Conservation (phyloP, 2,113 vertebrate species). For the Alligator sinensis region DNA sequence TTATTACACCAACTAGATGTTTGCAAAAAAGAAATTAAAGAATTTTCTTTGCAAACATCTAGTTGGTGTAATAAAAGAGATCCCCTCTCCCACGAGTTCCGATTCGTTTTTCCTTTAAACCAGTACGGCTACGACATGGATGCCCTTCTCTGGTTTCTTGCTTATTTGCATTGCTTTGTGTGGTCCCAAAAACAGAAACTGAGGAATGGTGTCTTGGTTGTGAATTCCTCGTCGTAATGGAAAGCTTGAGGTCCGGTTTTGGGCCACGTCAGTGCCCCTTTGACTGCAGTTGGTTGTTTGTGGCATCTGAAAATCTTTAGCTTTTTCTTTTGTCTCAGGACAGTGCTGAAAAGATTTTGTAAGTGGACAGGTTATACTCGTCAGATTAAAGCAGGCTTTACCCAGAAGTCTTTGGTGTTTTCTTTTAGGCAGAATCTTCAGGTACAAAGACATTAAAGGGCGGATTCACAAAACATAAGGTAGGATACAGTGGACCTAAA, state of each 20-base stretch:
- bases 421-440: slow-evolving; percentile 80
- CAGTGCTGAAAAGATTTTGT: not conserved
- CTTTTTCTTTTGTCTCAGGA: not conserved
- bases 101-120: too few species aligned
- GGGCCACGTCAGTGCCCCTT: not conserved
- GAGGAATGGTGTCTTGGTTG: not conserved
- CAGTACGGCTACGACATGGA: too few species aligned
- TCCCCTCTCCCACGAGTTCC: too few species aligned
- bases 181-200: not conserved
- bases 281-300: not conserved
- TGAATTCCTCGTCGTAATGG: not conserved
- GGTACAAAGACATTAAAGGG: slow-evolving; percentile 73
- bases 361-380: fast-evolving
- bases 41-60: too few species aligned
- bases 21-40: too few species aligned
- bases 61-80: too few species aligned
- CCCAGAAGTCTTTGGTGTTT: not conserved
- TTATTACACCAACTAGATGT: too few species aligned
- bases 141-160: not conserved
- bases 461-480: slow-evolving; percentile 92
- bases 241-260: not conserved
- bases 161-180: not conserved
- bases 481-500: slow-evolving; percentile 3
- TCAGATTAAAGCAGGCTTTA: not conserved
- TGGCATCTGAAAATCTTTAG: not conserved